Evolutionary conservation across 2,797 vertebrate genomes (phyloP), one percentile per base, ranked within the genome.

Genomic region (Schizopygopsis pylzovi): DNA sequence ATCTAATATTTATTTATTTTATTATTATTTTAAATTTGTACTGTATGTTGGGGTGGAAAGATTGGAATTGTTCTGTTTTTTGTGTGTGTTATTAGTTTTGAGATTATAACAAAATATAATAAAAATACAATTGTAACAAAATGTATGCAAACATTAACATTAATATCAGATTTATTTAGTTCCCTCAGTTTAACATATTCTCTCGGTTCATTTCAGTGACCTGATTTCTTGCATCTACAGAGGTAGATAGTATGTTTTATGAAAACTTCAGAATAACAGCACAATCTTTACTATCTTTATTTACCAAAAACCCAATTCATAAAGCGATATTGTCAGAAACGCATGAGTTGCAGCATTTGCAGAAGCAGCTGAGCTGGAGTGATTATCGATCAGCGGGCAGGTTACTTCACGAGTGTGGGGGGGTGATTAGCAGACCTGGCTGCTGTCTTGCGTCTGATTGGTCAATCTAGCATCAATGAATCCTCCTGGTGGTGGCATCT

Each of bases 401-500:
- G 25, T 77, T 75, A 39, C 72, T 73, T 54, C 20, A 59, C 1
- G 20, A 41, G 39, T 25, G 37, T 22, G 33, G 39, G 54, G n/a
- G 16, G 25, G n/a, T 25, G 15, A 39, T n/a, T 41, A 28, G 59
- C 54, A 83, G 87, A 98, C 98, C 96, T 96, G 96, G 85, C 89
- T 88, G 79, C 93, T 82, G 59, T 98, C 97, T 61, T 93, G 86
- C 0, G 93, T 92, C 86, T 95, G 97, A 93, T 90, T 92, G 92
- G 94, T 95, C 90, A 97, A 93, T 79, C 97, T 95, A 47, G 95
- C 91, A 88, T 99, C 97, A 2, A 96, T 95, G 88, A 98, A 97
- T 13, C 96, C 97, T 0, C 97, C 98, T 1, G 96, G 93, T 1
- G 97, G 97, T 0, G 97, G 97, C 90, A 97, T 95, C 95, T 98